phyloP scores from a whole-genome alignment of 2,797 vertebrate species.

The Acridotheres tristis region DNA sequence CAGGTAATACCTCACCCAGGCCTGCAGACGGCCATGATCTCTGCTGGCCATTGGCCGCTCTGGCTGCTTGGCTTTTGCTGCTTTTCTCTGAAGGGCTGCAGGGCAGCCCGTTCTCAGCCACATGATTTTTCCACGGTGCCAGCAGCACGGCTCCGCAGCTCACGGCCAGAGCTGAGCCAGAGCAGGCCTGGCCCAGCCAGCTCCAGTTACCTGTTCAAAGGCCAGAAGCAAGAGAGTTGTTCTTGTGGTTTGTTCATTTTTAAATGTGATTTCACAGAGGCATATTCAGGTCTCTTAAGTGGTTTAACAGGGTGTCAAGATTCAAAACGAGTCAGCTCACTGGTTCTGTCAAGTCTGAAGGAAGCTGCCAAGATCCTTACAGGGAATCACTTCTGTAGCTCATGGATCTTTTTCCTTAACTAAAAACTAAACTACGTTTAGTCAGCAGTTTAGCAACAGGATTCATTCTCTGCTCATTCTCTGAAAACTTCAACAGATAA shows the following conservation, averaged over 20 bases:
- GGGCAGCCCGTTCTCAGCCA: neutral
- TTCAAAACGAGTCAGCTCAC: neutral
- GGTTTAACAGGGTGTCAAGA: neutral
- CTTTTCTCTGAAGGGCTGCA: neutral
- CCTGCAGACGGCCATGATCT: too few species aligned
- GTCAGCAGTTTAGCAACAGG: neutral
- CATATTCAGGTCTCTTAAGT: too few species aligned
- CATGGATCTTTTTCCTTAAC: neutral
- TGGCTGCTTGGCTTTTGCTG: neutral
- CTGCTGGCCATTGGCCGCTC: accelerated
- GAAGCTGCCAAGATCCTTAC: neutral
- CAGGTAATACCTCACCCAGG: too few species aligned
- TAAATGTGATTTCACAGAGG: neutral
- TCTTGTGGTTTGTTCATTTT: too few species aligned
- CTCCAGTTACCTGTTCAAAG: neutral
- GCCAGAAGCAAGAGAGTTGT: too few species aligned
- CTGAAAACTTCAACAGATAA: neutral
- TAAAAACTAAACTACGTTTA: neutral
- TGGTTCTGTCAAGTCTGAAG: neutral
- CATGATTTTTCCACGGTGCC: too few species aligned
- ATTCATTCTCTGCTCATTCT: neutral
- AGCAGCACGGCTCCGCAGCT: neutral
- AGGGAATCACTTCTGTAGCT: neutral
- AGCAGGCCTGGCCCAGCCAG: neutral
- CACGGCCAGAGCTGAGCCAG: neutral